phyloP scores from a whole-genome alignment of 2,888 invertebrate genomes.

The Dryadula phaetusa region DNA sequence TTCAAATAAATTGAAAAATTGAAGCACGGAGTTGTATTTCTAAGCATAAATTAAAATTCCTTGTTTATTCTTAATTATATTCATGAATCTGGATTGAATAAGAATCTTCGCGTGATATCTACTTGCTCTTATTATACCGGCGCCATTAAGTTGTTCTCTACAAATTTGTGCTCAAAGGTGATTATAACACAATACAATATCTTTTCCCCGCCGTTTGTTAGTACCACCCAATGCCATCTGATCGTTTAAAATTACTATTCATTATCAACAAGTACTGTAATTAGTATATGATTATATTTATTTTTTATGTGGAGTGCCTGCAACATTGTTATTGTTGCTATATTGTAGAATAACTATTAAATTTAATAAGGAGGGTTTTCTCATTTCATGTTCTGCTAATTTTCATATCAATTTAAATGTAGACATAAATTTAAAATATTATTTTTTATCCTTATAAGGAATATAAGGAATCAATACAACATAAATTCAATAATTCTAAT shows the following conservation, averaged over 20 bases:
- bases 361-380: background rate
- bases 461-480: no score
- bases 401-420: no score
- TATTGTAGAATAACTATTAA: constrained; percentile 14
- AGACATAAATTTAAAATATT: no score
- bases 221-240: constrained; percentile 20
- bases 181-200: constrained; percentile 20
- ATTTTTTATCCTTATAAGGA: no score
- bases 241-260: constrained; percentile 18
- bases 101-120: constrained; percentile 1
- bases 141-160: constrained; percentile 13
- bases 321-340: background rate
- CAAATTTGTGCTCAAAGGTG: constrained; percentile 11
- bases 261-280: constrained; percentile 6
- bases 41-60: no score
- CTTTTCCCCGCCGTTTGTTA: constrained; percentile 22
- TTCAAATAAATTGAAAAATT: no score
- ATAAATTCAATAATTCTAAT: no score
- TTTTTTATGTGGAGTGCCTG: background rate
- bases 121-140: no score
- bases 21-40: no score
- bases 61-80: no score
- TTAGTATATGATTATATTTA: background rate
- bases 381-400: background rate
- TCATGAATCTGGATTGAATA: no score